Evolutionary conservation across 2,797 vertebrate genomes (phyloP).

Genomic region (Buphagus erythrorhynchus): DNA sequence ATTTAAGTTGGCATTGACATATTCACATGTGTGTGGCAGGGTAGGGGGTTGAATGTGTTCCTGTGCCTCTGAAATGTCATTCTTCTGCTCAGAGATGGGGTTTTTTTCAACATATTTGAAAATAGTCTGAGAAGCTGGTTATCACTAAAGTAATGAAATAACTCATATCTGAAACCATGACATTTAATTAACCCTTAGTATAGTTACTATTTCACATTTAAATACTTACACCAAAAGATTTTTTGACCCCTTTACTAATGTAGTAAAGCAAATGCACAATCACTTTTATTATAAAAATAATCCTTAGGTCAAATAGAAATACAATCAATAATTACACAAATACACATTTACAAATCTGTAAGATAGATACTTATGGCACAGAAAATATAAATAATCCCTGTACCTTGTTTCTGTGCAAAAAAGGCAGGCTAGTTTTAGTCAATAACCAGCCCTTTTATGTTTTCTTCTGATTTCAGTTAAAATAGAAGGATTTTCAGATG

Average conservation of each 20-base stretch:
- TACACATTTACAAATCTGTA: not conserved
- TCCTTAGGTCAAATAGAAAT: conserved; percentile 4
- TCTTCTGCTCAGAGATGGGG: not conserved
- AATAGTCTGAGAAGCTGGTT: not conserved
- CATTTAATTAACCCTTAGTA: not conserved
- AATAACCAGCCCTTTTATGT: not conserved
- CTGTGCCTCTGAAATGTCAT: not conserved
- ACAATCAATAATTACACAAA: conserved; percentile 13
- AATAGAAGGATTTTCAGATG: not conserved
- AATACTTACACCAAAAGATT: not conserved
- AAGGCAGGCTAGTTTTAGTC: not conserved
- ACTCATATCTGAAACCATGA: conserved; percentile 9
- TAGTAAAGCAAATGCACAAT: conserved; percentile 5
- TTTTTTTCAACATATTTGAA: not conserved
- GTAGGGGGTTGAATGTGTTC: not conserved
- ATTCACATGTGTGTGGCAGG: not conserved
- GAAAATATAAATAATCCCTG: conserved; percentile 56
- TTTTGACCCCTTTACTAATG: not conserved
- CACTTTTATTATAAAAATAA: conserved; percentile 69
- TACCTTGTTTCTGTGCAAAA: conserved; percentile 56
- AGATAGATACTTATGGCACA: conserved; percentile 2
- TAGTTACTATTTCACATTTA: not conserved
- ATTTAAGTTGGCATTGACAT: fast-evolving
- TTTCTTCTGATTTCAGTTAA: not conserved
- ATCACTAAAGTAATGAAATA: conserved; percentile 2